phyloP scores from a whole-genome alignment of 1,140 invertebrate species.

The Caenorhabditis inopinata region DNA sequence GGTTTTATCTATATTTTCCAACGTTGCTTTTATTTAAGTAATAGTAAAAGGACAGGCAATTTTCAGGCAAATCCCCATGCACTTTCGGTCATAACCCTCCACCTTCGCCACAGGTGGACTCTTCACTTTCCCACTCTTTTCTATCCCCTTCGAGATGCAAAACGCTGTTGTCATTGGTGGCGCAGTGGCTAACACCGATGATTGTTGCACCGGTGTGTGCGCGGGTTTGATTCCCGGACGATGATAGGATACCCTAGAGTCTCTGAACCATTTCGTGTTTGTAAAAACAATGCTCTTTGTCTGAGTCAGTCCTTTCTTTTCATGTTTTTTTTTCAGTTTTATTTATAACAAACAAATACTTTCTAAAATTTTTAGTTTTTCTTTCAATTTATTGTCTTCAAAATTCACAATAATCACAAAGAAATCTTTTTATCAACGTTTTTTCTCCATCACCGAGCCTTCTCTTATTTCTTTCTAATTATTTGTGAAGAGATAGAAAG shows the following conservation, averaged over 20 bases:
- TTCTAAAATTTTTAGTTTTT: not conserved
- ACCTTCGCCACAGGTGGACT: no score
- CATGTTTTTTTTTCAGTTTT: not conserved
- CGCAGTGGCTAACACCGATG: not conserved
- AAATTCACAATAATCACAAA: no score
- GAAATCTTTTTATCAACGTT: no score
- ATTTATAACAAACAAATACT: not conserved
- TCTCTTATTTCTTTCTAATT: not conserved
- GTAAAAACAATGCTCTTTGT: constrained; percentile 24
- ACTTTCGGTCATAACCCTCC: no score
- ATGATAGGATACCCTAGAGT: constrained; percentile 34
- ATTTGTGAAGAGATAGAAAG: not conserved
- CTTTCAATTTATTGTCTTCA: not conserved
- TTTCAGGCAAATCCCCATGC: no score
- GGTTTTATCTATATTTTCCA: no score
- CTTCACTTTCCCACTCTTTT: no score
- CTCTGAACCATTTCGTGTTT: constrained; percentile 34
- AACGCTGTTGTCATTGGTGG: not conserved
- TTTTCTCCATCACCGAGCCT: no score
- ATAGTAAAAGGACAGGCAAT: no score
- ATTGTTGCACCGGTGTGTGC: not conserved
- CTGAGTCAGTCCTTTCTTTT: constrained; percentile 18
- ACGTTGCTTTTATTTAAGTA: no score
- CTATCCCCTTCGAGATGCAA: no score
- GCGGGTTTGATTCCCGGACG: not conserved